Evolutionary conservation across 1,140 invertebrate species (phyloP), one percentile per base, ranked within the genome.

Genomic region (Luehdorfia chinensis): DNA sequence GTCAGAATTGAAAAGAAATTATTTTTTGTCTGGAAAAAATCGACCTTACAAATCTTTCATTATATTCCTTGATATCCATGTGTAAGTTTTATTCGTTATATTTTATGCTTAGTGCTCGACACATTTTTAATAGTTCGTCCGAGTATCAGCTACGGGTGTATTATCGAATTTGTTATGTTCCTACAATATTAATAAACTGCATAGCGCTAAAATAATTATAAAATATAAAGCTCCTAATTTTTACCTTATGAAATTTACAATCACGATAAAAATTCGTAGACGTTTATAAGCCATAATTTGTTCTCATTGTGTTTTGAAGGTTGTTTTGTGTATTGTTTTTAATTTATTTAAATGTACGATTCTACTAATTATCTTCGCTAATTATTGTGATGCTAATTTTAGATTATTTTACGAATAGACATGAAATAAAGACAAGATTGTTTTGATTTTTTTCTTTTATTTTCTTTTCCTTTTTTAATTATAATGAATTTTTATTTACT

Each of bases 381-480:
- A 43, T 43, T 34, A 43, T 43, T 43, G 39, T 43, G 39, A 43
- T 43, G 39, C 15, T 43, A 43, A 43, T 43, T 43, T 16, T 43
- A 43, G 39, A 43, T 43, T 28, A 41, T 15, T 41, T 41, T 43
- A 43, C 37, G 21, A 27, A 30, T 43, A 43, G 39, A 43, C 39
- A 43, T 43, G 39, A 43, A 43, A 43, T 43, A 43, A 43, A 43
- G 39, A 43, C 39, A 43, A 28, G 23, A 30, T 43, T 43, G 39
- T 43, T 43, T 43, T 43, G 39, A 43, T 43, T 43, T 43, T 43
- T 43, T 41, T 41, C 21, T 41, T 30, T 43, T 16, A 43, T 43
- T 43, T 43, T 43, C 39, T 13, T 43, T 28, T 28, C 1, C 9
- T 12, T 1, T 31, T 43, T 28, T 28, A 16, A n/a, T 14, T 14